Percentiles rank a stretch among this genome's conserved stretches.
Evolutionary conservation across 2,797 vertebrate genomes (phyloP).

Genomic region (Apogon talboti): DNA sequence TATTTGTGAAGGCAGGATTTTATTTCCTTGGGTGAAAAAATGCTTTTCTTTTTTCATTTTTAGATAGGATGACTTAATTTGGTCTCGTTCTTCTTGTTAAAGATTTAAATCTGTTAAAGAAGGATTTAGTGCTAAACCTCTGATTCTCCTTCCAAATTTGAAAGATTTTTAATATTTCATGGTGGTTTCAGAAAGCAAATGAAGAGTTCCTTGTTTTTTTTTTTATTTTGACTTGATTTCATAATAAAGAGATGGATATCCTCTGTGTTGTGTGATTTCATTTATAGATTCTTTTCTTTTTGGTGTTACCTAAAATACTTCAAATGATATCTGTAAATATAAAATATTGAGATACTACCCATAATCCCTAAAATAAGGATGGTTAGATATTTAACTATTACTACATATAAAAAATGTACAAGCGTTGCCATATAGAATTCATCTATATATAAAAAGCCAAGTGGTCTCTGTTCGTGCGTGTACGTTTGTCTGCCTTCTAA

Average conservation of each 20-base stretch:
- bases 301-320: not conserved
- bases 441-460: too few relatives aligned
- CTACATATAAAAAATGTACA: too few relatives aligned
- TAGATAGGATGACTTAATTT: slow-evolving; percentile 68
- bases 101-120: slow-evolving; percentile 64
- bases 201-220: slow-evolving; percentile 66
- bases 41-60: slow-evolving; percentile 38
- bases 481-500: too few relatives aligned
- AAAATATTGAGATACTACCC: too few relatives aligned
- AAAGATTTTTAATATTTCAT: slow-evolving; percentile 78
- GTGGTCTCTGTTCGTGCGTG: too few relatives aligned
- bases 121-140: slow-evolving; percentile 32
- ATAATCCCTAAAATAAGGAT: too few relatives aligned
- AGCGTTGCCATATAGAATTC: too few relatives aligned
- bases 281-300: not conserved
- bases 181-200: slow-evolving; percentile 72
- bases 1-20: slow-evolving; percentile 61
- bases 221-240: slow-evolving; percentile 85
- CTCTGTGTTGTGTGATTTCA: slow-evolving; percentile 1
- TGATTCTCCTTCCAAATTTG: slow-evolving; percentile 56
- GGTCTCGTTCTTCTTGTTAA: slow-evolving; percentile 66
- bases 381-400: too few relatives aligned
- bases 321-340: not conserved
- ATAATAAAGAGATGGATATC: slow-evolving; percentile 87
- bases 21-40: slow-evolving; percentile 54